Base-by-base conservation (phyloP, 2,797 vertebrate genomes). In the Manis javanica region DNA sequence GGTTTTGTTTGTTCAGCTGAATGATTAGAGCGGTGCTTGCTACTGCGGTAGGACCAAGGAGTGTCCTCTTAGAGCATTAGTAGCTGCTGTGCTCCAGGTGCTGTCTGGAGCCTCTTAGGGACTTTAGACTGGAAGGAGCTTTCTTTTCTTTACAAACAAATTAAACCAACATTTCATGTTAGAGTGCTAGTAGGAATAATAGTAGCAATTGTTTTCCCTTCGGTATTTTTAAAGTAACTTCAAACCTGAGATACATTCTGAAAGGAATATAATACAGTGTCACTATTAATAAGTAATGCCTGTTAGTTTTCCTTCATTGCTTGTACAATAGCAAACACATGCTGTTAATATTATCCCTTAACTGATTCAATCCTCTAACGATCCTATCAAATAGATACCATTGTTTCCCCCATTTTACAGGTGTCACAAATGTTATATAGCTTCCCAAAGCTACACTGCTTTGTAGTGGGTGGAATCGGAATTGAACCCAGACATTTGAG, bases 1-100 rank as follows among this genome's bases (percentile, higher is more conserved):
- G 79, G 96, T 96, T 95, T 96, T 99, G 98, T 99, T 99, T 99
- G 97, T 98, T 98, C 98, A 99, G 98, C 98, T 99, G 98, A 99
- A 91, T 97, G 98, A 98, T 98, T 98, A 97, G 97, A 98, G 97
- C 34, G 84, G 96, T 87, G 55, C 96, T 98, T 95, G 92, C 95
- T 97, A 92, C 94, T 75, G 68, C 79, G 72, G 19, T 74, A 49
- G 10, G 46, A 89, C 79, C 95, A 75, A 74, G 88, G 83, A 87
- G 92, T 96, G 96, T 97, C 97, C 95, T 96, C 93, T 97, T 96
- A 97, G 98, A 91, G 95, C n/a, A 57, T 71, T 10, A 75, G 26
- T 14, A 42, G 64, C 64, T 0, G 3, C 74, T 81, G 83, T 21
- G 3, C 34, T 83, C 63, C 86, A 92, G 77, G 77, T 66, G 75